Conservation (phyloP, 2,113 vertebrate species). For the Kobus ellipsiprymnus region DNA sequence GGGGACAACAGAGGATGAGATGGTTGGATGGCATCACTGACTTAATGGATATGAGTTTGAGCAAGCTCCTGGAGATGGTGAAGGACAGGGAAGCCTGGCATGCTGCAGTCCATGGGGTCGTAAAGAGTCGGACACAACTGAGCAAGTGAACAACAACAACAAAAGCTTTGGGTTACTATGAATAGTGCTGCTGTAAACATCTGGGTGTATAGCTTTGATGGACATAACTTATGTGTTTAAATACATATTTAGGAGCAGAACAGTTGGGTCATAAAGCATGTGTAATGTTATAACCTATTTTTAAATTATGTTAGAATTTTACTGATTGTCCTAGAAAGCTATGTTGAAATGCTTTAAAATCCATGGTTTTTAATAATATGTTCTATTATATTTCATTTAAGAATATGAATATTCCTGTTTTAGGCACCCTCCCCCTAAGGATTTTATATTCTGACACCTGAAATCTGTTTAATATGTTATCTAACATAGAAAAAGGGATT, state of each 20-base stretch:
- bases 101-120: fast-evolving
- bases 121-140: fast-evolving
- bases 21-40: neutral
- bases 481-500: neutral
- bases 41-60: neutral
- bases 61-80: neutral
- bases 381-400: neutral
- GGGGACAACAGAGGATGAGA: neutral
- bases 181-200: neutral
- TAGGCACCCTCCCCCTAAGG: neutral
- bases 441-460: neutral
- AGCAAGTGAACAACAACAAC: neutral
- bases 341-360: neutral
- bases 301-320: neutral
- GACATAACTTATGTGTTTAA: neutral
- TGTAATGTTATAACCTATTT: neutral
- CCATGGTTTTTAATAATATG: neutral
- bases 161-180: neutral
- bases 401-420: neutral
- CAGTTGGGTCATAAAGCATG: neutral
- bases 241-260: neutral
- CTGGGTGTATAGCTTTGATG: neutral
- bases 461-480: neutral
- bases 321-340: neutral
- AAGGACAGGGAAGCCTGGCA: fast-evolving